Base-by-base conservation (phyloP, 2,888 invertebrate genomes). In the Meghimatium bilineatum region DNA sequence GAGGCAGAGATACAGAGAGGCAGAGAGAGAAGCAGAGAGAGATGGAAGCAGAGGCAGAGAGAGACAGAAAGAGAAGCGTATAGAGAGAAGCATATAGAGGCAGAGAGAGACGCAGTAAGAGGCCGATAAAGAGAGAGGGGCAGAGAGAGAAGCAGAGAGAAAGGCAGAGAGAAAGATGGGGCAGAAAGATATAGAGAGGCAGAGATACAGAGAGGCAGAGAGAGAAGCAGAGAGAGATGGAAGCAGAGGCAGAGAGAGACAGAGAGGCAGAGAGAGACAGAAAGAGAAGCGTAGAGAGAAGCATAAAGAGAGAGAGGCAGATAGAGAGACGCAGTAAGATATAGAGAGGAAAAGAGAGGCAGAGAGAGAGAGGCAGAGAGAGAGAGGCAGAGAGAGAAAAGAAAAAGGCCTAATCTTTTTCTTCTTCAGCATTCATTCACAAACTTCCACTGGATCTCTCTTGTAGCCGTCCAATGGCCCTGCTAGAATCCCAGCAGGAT, bases 191-290 rank as follows among this genome's bases (percentile, higher is more conserved):
- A 29, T 49, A 49, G 49, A 49, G 49, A 49, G 49, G 29, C 52
- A 80, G 52, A 32, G 56, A 34, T 44, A 71, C 44, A 34, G 34
- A 80, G 56, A 52, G 34, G 12, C 14, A 80, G 36, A 56, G 56
- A 56, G 36, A 34, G 56, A 34, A 32, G 60, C 0, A 63, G 34
- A 49, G 56, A 49, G 38, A 56, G 34, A 38, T 5, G 29, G 26
- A 44, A n/a, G n/a, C 23, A 38, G n/a, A 52, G 29, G 52, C 12
- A 72, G 29, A 34, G 34, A 29, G 34, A 44, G 34, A 49, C 26
- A 56, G n/a, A 36, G 32, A 52, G 34, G n/a, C 20, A 52, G 14
- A 36, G 36, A 52, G n/a, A 52, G 32, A 72, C 36, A 72, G 29
- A 56, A 49, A 56, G 17, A 36, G 34, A 72, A 34, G 56, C 1